Evolutionary conservation across 2,113 vertebrate species (phyloP).

Genomic region (Panthera leo): DNA sequence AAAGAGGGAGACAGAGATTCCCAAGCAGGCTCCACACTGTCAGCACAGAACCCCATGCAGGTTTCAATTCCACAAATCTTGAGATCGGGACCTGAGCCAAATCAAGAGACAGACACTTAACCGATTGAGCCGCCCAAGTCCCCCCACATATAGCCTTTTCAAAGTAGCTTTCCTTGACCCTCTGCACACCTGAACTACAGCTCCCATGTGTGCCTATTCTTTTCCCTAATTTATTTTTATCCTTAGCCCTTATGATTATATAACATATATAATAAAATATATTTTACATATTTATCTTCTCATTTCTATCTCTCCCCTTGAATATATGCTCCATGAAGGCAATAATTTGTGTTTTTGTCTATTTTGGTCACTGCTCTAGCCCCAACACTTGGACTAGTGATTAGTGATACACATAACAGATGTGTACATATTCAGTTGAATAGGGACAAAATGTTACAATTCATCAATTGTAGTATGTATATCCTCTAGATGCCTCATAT

Average conservation of each 20-base stretch:
- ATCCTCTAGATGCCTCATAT: background rate
- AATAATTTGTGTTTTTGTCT: slow-evolving; percentile 46
- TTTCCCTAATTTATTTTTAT: slow-evolving; percentile 32
- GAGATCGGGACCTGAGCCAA: no score
- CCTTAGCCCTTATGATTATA: slow-evolving; percentile 20
- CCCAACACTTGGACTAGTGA: background rate
- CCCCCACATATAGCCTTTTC: background rate
- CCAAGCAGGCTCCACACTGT: no score
- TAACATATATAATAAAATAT: slow-evolving; percentile 18
- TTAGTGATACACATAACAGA: background rate
- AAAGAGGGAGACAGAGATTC: no score
- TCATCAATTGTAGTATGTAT: background rate
- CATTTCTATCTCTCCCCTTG: background rate
- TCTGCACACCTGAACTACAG: background rate
- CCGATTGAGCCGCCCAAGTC: no score
- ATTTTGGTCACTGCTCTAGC: background rate
- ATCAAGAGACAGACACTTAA: no score
- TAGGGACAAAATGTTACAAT: background rate
- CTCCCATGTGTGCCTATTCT: background rate
- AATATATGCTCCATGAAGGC: slow-evolving; percentile 28
- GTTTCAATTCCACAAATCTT: no score
- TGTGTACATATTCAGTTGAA: background rate
- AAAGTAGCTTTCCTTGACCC: background rate
- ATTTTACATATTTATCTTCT: slow-evolving; percentile 36
- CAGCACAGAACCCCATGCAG: no score